Evolutionary conservation across 2,113 vertebrate genomes (phyloP).

Genomic region (Petroica traversi): DNA sequence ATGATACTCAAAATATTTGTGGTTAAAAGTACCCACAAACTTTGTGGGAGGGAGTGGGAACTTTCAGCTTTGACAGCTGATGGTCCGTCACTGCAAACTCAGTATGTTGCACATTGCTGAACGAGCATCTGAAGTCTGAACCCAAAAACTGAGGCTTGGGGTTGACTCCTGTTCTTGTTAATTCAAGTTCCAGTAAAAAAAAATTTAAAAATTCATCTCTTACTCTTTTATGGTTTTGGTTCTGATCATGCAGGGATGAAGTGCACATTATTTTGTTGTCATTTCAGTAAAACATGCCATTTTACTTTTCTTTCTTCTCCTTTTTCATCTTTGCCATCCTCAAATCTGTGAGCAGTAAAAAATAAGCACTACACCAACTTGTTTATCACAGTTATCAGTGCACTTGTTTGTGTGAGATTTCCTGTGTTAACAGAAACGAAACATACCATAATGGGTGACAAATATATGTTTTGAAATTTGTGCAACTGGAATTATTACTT

Average conservation of each 20-base stretch:
- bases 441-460: conserved; percentile 57
- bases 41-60: not conserved
- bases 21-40: not conserved
- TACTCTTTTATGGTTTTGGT: not conserved
- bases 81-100: not conserved
- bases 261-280: not conserved
- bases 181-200: not conserved
- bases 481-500: conserved; percentile 18
- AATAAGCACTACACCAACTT: conserved; percentile 36
- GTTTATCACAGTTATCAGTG: conserved; percentile 69
- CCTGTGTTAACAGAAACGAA: conserved; percentile 70
- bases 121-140: not conserved
- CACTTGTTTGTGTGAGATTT: conserved; percentile 71
- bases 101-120: not conserved
- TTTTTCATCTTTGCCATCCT: not conserved
- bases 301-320: not conserved
- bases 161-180: not conserved
- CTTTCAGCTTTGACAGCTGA: not conserved
- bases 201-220: too few relatives aligned
- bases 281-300: not conserved
- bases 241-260: not conserved
- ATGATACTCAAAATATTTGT: not conserved
- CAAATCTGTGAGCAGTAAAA: conserved; percentile 8
- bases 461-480: conserved; percentile 50
- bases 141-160: not conserved